Conservation (phyloP, 2,113 vertebrate species). For the Cyprinodon brontotheroides region DNA sequence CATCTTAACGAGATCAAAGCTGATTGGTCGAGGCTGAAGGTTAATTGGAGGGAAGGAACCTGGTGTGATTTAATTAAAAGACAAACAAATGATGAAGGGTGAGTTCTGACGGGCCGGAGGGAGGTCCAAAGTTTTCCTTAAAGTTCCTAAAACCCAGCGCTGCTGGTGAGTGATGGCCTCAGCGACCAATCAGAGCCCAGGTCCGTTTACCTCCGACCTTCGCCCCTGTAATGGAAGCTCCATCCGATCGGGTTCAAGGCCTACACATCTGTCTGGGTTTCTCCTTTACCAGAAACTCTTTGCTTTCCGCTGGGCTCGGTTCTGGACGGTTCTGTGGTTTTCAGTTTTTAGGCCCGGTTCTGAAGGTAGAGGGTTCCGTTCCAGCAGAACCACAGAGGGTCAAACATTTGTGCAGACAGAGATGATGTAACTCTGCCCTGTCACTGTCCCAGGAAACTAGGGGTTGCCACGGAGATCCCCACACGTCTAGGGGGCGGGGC, state of each 20-base stretch:
- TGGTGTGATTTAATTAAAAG: slow-evolving; percentile 54
- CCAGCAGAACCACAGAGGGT: not conserved
- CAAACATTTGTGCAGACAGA: not conserved
- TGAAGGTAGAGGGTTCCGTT: not conserved
- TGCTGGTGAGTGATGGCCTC: too few species aligned
- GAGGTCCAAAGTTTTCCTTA: too few species aligned
- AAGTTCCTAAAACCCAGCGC: too few species aligned
- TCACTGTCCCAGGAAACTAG: slow-evolving; percentile 24
- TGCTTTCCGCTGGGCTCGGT: too few species aligned
- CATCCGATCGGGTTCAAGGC: too few species aligned
- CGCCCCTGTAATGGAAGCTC: too few species aligned
- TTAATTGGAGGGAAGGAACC: slow-evolving; percentile 54
- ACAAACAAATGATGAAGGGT: not conserved
- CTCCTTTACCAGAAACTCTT: too few species aligned
- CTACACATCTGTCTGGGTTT: too few species aligned
- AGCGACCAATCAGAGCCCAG: too few species aligned
- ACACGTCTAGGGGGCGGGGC: slow-evolving; percentile 13
- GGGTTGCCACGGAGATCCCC: slow-evolving; percentile 44
- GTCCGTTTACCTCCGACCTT: too few species aligned
- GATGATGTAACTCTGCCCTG: slow-evolving; percentile 35
- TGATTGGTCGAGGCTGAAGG: slow-evolving; percentile 59
- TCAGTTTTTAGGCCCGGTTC: too few species aligned
- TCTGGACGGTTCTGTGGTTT: too few species aligned
- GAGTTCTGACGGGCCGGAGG: not conserved
- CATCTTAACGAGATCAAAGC: slow-evolving; percentile 53